Base-by-base conservation (phyloP, 2,113 vertebrate genomes). In the Poecile atricapillus region DNA sequence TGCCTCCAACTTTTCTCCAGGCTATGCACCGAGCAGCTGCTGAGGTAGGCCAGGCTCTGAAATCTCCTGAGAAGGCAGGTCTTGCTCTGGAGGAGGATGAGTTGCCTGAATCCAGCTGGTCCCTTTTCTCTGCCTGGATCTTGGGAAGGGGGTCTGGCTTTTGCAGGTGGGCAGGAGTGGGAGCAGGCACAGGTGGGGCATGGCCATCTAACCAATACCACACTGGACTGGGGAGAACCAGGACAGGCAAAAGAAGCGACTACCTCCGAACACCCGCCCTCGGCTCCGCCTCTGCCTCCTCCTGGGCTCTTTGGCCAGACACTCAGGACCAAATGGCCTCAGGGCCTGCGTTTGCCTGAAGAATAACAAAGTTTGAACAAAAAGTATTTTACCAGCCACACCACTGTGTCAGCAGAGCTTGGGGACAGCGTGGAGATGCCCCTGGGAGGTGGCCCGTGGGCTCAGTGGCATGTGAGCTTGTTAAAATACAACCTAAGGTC, bases 1-100 rank as follows among this genome's bases (percentile, higher is more conserved):
- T 96, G 95, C 96, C 96, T 97, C 95, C 95, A 89, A 79, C 88
- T 92, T 84, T 93, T 83, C 92, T 95, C 93, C 93, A 90, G 94
- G 89, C 94, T 96, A 97, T 96, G 96, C 95, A 96, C 80, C 14
- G 1, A 79, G 71, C 89, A 56, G 55, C 82, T 83, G 93, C 88
- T 83, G 83, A 86, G 83, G 56, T 44, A 58, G 76, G 68, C 81
- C 83, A 91, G 88, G 78, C 88, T 75, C 83, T 62, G 77, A 55
- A 35, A 56, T 25, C 91, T 89, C 91, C 89, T 50, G 55, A 64
- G 89, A 55, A 70, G 68, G 82, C 55, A 35, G 15, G 41, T 68
- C 37, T 31, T 74, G 43, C 60, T 89, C 70, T 19, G 1, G 77
- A 90, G 77, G 64, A 31, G 35, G 35, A 56, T 16, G 39, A 5